Evolutionary conservation across 2,888 invertebrate genomes (phyloP).

Genomic region (Litoditis marina): DNA sequence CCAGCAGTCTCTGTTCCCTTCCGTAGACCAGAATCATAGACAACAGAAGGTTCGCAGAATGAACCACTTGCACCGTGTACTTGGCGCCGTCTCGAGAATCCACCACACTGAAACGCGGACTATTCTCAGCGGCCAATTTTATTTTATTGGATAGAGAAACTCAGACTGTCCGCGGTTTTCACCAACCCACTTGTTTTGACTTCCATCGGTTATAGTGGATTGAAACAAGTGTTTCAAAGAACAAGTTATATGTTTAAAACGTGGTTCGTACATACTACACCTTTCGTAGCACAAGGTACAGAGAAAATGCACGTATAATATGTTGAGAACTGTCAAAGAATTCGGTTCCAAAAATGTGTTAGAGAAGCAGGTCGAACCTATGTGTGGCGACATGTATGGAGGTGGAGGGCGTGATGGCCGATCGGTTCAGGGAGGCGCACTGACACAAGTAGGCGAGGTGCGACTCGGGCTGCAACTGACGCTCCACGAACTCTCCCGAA

Average conservation of each 20-base stretch:
- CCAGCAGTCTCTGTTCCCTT: conserved; percentile 59
- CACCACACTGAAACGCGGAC: conserved; percentile 57
- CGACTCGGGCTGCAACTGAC: conserved; percentile 40
- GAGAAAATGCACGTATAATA: too few relatives aligned
- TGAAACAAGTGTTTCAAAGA: too few relatives aligned
- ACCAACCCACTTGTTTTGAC: too few relatives aligned
- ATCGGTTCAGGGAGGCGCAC: conserved; percentile 55
- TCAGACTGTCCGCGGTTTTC: too few relatives aligned
- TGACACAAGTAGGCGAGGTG: conserved; percentile 58
- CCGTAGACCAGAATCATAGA: conserved; percentile 65
- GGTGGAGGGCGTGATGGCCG: conserved; percentile 46
- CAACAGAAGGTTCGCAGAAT: conserved; percentile 64
- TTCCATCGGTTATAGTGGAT: too few relatives aligned
- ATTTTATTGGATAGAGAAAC: too few relatives aligned
- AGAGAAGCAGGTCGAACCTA: too few relatives aligned
- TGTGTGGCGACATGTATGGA: conserved; percentile 55
- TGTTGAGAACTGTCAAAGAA: not conserved
- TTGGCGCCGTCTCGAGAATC: conserved; percentile 62
- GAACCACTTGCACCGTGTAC: conserved; percentile 65
- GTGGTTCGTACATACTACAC: too few relatives aligned
- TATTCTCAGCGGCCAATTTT: too few relatives aligned
- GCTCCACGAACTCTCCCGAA: conserved; percentile 56
- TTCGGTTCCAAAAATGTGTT: too few relatives aligned
- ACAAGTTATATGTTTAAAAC: too few relatives aligned
- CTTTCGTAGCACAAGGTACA: too few relatives aligned